phyloP scores from a whole-genome alignment of 1,140 invertebrate species.

The Tachypleus tridentatus region DNA sequence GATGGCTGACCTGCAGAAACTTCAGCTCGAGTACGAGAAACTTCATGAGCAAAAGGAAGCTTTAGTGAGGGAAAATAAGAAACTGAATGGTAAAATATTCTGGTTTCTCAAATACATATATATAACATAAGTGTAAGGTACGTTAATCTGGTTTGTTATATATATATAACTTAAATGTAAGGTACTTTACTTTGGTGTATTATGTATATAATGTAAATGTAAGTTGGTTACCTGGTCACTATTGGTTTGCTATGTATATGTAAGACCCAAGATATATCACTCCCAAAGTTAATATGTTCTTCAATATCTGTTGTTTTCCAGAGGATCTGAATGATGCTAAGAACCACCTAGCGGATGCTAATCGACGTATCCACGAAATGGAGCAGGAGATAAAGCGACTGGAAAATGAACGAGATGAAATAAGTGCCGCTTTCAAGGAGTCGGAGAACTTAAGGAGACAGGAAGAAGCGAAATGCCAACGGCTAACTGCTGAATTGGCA shows the following conservation, averaged over 20 bases:
- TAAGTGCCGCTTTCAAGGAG: constrained; percentile 88
- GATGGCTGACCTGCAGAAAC: constrained; percentile 68
- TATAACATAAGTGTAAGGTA: too few species aligned
- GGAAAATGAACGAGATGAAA: constrained; percentile 91
- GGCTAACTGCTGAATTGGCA: constrained; percentile 68
- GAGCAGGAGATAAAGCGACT: constrained; percentile 85
- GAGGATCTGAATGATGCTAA: constrained; percentile 84
- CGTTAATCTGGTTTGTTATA: too few species aligned
- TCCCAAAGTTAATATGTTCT: too few species aligned
- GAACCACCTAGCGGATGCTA: constrained; percentile 74
- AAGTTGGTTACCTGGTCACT: too few species aligned
- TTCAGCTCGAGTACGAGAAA: constrained; percentile 82
- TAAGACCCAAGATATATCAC: too few species aligned
- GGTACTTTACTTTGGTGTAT: too few species aligned
- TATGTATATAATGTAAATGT: too few species aligned
- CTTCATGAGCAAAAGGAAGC: constrained; percentile 83
- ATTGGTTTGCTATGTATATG: too few species aligned
- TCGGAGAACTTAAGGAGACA: constrained; percentile 86
- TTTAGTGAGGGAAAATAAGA: constrained; percentile 86
- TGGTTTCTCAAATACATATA: constrained; percentile 42
- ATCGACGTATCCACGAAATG: constrained; percentile 81
- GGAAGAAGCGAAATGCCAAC: constrained; percentile 75
- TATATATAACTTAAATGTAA: too few species aligned
- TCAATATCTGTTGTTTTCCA: constrained; percentile 29
- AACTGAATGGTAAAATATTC: constrained; percentile 45